Base-by-base conservation (phyloP, 2,113 vertebrate species). In the Tricholaema leucomelas region DNA sequence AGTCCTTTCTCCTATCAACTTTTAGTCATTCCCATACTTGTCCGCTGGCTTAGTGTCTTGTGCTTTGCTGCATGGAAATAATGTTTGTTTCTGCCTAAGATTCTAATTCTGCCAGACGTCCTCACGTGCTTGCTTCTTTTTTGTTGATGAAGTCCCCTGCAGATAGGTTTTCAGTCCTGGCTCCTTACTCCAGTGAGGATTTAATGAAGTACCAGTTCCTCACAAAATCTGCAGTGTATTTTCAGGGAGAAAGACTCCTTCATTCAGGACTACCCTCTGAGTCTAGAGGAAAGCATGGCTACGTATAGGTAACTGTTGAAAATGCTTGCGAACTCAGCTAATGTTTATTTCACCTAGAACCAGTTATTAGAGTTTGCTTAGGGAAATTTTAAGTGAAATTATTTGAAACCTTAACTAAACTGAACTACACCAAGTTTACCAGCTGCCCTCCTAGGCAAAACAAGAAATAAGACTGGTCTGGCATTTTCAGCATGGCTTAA, bases 81-180 rank as follows among this genome's bases (percentile, higher is more conserved):
- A 5, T 9, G 10, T 52, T 60, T 18, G 66, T 87, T 87, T 80
- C 58, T 56, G 31, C 19, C 15, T 8, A 59, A 27, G 42, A 42
- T 83, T 69, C 42, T 50, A 24, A 50, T 25, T 50, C 35, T 61
- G 52, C 16, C 64, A 31, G 74, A 55, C 6, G 5, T 54, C 44
- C 27, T 31, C 15, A 8, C 33, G 28, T 8, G 72, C 46, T 76
- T 52, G 27, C 35, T 81, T 9, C 3, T 1, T 46, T 63, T 82
- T 27, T 65, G 5, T 60, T 60, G 42, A n/a, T 0, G 0, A 75
- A 74, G 36, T 27, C n/a, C 19, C 25, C n/a, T 35, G n/a, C 0
- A 2, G 60, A 20, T 18, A 31, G 42, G 40, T 55, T 78, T 55
- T 35, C 48, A 50, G 23, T 50, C 48, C 23, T 50, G 48, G 48